A percentile compares a stretch with the other conserved stretches of the same genome.
Conservation (phyloP, 2,113 vertebrate species). For the Amblyornis subalaris region DNA sequence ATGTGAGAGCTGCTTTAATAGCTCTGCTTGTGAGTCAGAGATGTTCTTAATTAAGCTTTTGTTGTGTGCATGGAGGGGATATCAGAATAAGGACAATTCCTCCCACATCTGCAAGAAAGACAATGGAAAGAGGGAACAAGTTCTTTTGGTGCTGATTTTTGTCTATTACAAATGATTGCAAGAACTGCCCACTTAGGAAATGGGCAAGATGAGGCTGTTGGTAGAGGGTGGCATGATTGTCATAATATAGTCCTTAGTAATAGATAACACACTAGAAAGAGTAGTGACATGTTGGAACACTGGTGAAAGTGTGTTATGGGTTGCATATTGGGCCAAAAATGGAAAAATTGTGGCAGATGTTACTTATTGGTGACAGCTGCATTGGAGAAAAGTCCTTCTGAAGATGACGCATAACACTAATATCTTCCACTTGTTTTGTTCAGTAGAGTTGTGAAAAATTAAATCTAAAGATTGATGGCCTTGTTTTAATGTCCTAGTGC, state of each 20-base stretch:
- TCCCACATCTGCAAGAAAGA: not conserved
- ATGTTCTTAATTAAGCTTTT: conserved; percentile 11
- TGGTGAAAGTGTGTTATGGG: not conserved
- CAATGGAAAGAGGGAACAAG: not conserved
- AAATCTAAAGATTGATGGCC: not conserved
- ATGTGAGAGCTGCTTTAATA: not conserved
- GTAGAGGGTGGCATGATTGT: not conserved
- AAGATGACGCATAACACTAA: not conserved
- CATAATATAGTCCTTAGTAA: not conserved
- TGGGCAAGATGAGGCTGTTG: not conserved
- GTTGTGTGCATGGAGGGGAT: not conserved
- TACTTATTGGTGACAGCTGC: not conserved
- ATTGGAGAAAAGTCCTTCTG: not conserved
- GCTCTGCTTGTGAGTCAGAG: not conserved
- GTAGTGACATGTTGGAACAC: not conserved
- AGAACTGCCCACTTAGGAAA: not conserved
- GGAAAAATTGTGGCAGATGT: not conserved
- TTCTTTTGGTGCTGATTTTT: not conserved
- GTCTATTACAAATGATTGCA: not conserved
- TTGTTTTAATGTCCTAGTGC: not conserved
- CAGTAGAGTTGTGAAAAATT: not conserved
- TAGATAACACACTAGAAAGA: not conserved
- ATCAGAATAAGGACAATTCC: not conserved
- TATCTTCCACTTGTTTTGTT: not conserved
- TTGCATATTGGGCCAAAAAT: not conserved